Base-by-base conservation (phyloP, 1,140 invertebrate species). In the Drosophila littoralis region DNA sequence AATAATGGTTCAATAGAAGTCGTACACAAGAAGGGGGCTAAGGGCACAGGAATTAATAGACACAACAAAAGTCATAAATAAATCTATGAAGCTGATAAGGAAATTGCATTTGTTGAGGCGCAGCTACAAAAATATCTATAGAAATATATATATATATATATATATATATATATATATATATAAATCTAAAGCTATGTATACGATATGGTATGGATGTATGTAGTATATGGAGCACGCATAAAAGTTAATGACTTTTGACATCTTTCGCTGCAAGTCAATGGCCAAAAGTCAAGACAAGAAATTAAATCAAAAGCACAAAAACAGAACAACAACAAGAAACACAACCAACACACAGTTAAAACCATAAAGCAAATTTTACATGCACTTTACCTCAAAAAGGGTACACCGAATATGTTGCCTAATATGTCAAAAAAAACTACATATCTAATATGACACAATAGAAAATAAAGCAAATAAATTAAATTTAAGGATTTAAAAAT, bases 201-300 rank as follows among this genome's bases (percentile, higher is more conserved):
- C 28, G 28, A 12, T 13, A 32, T 28, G 42, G 13, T 8, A 55
- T 9, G 51, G 48, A 8, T 17, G 13, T 35, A 8, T n/a, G 2
- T 1, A 38, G 8, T 38, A 54, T 50, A 22, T 57, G 52, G 54
- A 72, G 36, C 43, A 13, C 63, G 43, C 48, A 59, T 77, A 75
- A 85, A 85, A 86, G 82, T 69, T 86, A 81, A 86, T 81, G 82
- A 86, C 81, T 85, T 85, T 81, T 81, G 73, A 64, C 64, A 79
- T 79, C 55, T 77, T 68, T 75, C 28, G 68, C 50, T 40, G 82
- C 52, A 79, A 76, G 83, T 79, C 79, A 86, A 86, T 72, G 75
- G 74, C 75, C 78, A 71, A 69, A 43, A 54, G 48, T 52, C 63
- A 58, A 48, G 45, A 48, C 66, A 81, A 75, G 73, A 73, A 85